A percentile compares a stretch with the other conserved stretches of the same genome.
Evolutionary conservation across 2,797 vertebrate genomes (phyloP).

Genomic region (Artibeus jamaicensis): DNA sequence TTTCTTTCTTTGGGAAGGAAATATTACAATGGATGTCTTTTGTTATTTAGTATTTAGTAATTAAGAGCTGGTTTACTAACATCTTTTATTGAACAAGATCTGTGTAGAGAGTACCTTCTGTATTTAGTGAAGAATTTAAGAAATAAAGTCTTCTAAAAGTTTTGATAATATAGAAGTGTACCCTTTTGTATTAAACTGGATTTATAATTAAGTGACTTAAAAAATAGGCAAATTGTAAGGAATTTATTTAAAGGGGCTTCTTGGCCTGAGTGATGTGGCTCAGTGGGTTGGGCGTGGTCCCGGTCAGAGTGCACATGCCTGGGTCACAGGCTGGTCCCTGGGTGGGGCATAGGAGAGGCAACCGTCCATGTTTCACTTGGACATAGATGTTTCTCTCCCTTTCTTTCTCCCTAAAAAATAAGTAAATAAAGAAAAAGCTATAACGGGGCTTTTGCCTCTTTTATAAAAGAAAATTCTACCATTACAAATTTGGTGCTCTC

Average conservation of each 20-base stretch:
- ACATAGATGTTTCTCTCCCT: not conserved
- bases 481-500: not conserved
- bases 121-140: slow-evolving; percentile 9
- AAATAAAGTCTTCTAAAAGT: not conserved
- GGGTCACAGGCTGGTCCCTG: not conserved
- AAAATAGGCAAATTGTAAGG: not conserved
- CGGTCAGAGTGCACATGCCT: no score
- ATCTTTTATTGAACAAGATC: not conserved
- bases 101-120: not conserved
- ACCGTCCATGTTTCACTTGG: not conserved
- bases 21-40: not conserved
- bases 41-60: slow-evolving; percentile 13
- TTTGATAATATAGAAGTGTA: not conserved
- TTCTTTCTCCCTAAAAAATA: not conserved
- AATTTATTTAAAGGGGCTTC: not conserved
- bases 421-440: no score
- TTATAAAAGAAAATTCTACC: not conserved
- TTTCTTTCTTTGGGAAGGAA: slow-evolving; percentile 1
- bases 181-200: not conserved
- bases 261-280: not conserved
- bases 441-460: not conserved
- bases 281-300: not conserved
- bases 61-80: not conserved
- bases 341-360: not conserved
- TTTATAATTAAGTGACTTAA: slow-evolving; percentile 7